Evolutionary conservation across 2,797 vertebrate species (phyloP).

Genomic region (Brotula barbata): DNA sequence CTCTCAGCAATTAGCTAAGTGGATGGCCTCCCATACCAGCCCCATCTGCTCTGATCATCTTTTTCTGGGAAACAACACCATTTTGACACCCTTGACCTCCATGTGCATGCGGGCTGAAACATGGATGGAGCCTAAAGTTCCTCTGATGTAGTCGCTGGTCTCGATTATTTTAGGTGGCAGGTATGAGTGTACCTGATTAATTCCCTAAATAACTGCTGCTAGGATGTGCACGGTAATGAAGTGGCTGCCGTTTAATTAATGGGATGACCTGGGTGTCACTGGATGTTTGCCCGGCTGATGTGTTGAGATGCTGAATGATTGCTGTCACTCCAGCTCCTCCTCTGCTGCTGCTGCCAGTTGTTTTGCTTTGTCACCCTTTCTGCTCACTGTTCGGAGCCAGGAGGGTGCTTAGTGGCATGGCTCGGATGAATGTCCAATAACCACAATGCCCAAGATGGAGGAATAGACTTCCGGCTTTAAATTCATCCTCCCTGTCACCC

Average conservation of each 20-base stretch:
- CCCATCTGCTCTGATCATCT: constrained; percentile 17
- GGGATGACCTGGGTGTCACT: background rate
- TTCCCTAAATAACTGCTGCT: constrained; percentile 14
- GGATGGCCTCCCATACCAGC: constrained; percentile 33
- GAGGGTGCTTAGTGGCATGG: constrained; percentile 42
- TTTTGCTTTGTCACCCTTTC: constrained; percentile 26
- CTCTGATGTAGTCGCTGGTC: constrained; percentile 15
- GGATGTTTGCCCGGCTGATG: background rate
- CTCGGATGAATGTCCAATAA: constrained; percentile 15
- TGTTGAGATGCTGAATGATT: constrained; percentile 16
- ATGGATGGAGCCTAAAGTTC: constrained; percentile 31
- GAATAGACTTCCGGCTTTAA: constrained; percentile 15
- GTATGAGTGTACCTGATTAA: constrained; percentile 7
- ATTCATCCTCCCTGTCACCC: background rate
- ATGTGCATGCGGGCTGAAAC: no score
- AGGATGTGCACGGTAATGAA: background rate
- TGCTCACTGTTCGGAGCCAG: constrained; percentile 20
- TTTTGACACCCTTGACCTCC: constrained; percentile 36
- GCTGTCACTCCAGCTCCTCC: constrained; percentile 25
- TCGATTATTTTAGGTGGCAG: constrained; percentile 35
- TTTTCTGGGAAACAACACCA: constrained; percentile 56
- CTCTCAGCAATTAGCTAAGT: constrained; percentile 56
- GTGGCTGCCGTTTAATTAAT: constrained; percentile 9
- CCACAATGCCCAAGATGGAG: constrained; percentile 38
- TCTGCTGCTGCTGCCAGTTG: constrained; percentile 8